Evolutionary conservation across 2,113 vertebrate species (phyloP).

Genomic region (Oreochromis tanganicae): DNA sequence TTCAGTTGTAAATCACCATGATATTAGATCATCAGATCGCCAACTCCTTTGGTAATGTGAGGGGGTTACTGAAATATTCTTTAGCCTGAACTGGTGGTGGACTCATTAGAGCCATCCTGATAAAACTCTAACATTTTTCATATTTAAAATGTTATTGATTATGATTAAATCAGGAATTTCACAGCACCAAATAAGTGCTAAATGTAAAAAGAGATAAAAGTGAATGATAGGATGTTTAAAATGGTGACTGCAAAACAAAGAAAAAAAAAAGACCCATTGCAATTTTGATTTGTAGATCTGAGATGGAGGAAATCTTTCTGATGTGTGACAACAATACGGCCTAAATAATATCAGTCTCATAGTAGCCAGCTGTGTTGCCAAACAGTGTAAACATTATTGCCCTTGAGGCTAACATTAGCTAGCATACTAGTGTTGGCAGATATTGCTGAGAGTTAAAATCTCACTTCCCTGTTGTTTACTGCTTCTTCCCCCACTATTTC

Average conservation of each 20-base stretch:
- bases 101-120: not conserved
- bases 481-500: not conserved
- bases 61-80: not conserved
- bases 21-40: not conserved
- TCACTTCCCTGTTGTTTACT: not conserved
- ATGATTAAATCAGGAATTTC: not conserved
- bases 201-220: not conserved
- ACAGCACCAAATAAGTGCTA: not conserved
- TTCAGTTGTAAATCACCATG: not conserved
- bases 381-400: not conserved
- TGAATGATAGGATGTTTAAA: not conserved
- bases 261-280: not conserved
- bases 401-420: not conserved
- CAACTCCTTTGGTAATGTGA: not conserved
- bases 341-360: not conserved
- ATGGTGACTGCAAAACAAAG: not conserved
- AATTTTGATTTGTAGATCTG: not conserved
- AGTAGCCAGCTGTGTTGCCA: not conserved
- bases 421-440: not conserved
- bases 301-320: not conserved
- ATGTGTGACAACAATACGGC: not conserved
- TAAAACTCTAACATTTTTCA: not conserved
- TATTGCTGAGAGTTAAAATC: not conserved
- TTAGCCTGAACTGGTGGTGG: not conserved
- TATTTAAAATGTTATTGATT: not conserved